Evolutionary conservation across 1,140 invertebrate genomes (phyloP), one percentile per base, ranked within the genome.

Genomic region (Parapsyche elsis): DNA sequence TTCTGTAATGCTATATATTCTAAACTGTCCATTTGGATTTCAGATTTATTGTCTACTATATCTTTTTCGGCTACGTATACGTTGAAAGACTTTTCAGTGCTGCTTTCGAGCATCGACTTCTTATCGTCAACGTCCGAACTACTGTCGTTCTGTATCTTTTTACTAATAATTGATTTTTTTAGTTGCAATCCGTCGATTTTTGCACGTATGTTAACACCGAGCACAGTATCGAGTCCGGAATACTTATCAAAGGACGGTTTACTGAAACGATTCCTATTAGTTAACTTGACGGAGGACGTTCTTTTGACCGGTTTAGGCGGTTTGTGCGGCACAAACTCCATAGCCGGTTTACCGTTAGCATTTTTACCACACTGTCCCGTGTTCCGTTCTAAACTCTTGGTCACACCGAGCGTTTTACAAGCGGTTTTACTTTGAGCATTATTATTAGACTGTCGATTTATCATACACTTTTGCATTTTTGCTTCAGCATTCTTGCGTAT

Each of bases 61-160:
- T 91, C 90, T 82, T 90, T 91, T 84, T 91, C 91, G 49, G 90
- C 87, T 1, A 92, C 89, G 81, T 89, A 91, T 84, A 91, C 88
- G 70, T 91, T 89, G 79, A 92, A 91, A 2, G 88, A 88, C 76
- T 90, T 91, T 78, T 91, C 90, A 53, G 7, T 5, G 9, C 7
- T 49, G 49, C 21, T 75, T 24, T 78, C 78, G 45, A 81, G 67
- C n/a, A 64, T 73, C 19, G 76, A 5, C 5, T 46, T 38, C 26
- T 83, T 81, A 12, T 77, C 71, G 16, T 21, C 71, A 21, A 19
- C 49, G 24, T 70, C 24, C 1, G 49, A 44, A 57, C 57, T 12
- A 21, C 23, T 38, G n/a, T 71, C 61, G 45, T 57, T 64, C 16
- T 38, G n/a, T 12, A 26, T 59, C 5, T 53, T 74, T 24, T 80